Evolutionary conservation across 2,888 invertebrate species (phyloP), one percentile per base, ranked within the genome.

Genomic region (Sclerodermus sp.): DNA sequence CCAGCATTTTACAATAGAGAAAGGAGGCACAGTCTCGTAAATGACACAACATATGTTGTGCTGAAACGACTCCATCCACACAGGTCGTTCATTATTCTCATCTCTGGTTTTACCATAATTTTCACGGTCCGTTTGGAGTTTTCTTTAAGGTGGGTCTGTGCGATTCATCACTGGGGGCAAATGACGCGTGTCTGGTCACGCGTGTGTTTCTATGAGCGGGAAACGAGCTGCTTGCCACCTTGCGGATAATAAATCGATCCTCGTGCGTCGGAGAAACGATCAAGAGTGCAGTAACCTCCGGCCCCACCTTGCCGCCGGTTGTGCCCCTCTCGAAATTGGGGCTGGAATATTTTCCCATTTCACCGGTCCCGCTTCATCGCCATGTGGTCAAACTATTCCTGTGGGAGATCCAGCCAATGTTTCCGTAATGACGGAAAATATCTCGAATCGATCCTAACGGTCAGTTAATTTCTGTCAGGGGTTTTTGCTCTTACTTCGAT

Each of bases 231-330:
- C 59, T 60, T 53, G 57, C 63, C 66, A 69, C 71, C 66, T 65
- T 63, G 60, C 55, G 55, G 61, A 64, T 65, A 70, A 68, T 67
- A 67, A 67, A 71, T 70, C 60, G 66, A 66, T 55, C 51, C 56
- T 46, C 47, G 64, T 62, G 34, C 12, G 64, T 58, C 53, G 37
- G 53, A 44, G 50, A 61, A 63, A 54, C 50, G 51, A 23, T 40
- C 40, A 49, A 62, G 45, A 39, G 51, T 53, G 54, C 58, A 55
- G 23, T 3, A 23, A 23, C 3, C 23, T 23, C 23, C 8, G 23
- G 8, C 23, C 62, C 58, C 64, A 63, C 59, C 56, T 57, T 64
- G 59, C 53, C 47, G 38, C 53, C 45, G 48, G 46, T 44, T 44
- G 32, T 15, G 38, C 41, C 40, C 23, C 47, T 47, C 15, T 34